Evolutionary conservation across 2,113 vertebrate species (phyloP), one percentile per base, ranked within the genome.

Genomic region (Mellivora capensis): DNA sequence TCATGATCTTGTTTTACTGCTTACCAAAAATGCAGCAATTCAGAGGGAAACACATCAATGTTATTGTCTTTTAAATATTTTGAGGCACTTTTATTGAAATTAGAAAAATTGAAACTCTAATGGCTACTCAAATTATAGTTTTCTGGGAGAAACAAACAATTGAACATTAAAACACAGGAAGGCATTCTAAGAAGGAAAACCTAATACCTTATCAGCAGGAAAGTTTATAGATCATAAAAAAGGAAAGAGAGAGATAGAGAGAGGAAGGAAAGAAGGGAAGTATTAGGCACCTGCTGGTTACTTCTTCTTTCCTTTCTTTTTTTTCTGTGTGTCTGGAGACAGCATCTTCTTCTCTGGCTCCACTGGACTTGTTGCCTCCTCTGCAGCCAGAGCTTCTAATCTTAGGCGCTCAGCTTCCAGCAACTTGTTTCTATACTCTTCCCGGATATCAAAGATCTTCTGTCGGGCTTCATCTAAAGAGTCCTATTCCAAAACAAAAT

Each of bases 221-320:
- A 79, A 74, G 47, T 83, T 59, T 93, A 54, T 25, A 81, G 8
- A 52, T 87, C 29, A 93, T 76, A 80, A 15, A 31, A 15, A 34
- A 64, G 25, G 59, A 27, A 61, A 61, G 57, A 61, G 25, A 29
- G 27, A 62, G 11, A 29, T 10, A 61, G 59, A 59, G 57, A 59
- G 25, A 64, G 6, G 62, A 64, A 64, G 13, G 29, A 31, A 62
- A 12, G 27, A 64, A 64, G 13, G 29, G 14, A 64, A n/a, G 80
- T 12, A 11, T 44, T 47, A 42, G 71, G 27, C 25, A n/a, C 37
- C 18, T 42, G 18, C 77, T 20, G 13, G 42, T 98, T 98, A 99
- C 91, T 99, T 99, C 97, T 98, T 99, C 97, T 99, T 98, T 85
- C 82, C 98, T 85, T 93, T 97, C 97, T 99, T 99, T 86, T 96